phyloP scores from a whole-genome alignment of 1,140 invertebrate genomes.

The Aphelenchoides avenae region DNA sequence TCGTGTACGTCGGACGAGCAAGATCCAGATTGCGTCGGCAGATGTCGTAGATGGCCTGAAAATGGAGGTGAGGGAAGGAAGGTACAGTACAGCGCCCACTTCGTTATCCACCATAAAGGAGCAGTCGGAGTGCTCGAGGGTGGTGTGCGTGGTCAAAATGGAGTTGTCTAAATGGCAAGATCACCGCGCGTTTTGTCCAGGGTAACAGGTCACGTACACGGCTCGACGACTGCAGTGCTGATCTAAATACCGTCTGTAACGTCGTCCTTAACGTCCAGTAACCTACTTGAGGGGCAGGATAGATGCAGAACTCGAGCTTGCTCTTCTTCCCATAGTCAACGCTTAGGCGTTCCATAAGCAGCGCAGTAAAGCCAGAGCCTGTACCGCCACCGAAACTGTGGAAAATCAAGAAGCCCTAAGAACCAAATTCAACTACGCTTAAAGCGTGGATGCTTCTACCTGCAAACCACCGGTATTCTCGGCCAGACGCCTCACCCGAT shows the following conservation, averaged over 20 bases:
- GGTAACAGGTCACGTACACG: slow-evolving; percentile 58
- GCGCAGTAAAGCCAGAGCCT: slow-evolving; percentile 60
- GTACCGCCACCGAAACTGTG: slow-evolving; percentile 64
- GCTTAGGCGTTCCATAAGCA: slow-evolving; percentile 60
- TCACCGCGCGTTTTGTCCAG: slow-evolving; percentile 57
- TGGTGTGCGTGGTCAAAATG: slow-evolving; percentile 73
- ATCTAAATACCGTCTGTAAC: slow-evolving; percentile 60
- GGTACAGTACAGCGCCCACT: slow-evolving; percentile 51
- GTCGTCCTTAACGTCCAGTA: slow-evolving; percentile 61
- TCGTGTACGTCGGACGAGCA: slow-evolving; percentile 68
- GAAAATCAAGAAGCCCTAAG: slow-evolving; percentile 73
- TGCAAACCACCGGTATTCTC: slow-evolving; percentile 66
- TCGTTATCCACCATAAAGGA: slow-evolving; percentile 82
- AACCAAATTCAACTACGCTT: slow-evolving; percentile 71
- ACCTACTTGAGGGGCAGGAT: slow-evolving; percentile 71
- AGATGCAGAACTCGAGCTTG: slow-evolving; percentile 73
- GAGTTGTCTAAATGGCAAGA: too few relatives aligned
- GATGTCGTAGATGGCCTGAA: slow-evolving; percentile 75
- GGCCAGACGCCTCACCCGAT: slow-evolving; percentile 63
- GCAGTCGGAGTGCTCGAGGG: slow-evolving; percentile 73
- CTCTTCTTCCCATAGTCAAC: slow-evolving; percentile 68
- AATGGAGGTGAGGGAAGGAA: background rate
- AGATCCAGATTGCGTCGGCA: slow-evolving; percentile 68
- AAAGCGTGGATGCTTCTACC: too few relatives aligned
- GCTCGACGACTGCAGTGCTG: slow-evolving; percentile 62